Conservation (phyloP, 35 echinoderm and acorn worm species). For the Heliocidaris erythrogramma region DNA sequence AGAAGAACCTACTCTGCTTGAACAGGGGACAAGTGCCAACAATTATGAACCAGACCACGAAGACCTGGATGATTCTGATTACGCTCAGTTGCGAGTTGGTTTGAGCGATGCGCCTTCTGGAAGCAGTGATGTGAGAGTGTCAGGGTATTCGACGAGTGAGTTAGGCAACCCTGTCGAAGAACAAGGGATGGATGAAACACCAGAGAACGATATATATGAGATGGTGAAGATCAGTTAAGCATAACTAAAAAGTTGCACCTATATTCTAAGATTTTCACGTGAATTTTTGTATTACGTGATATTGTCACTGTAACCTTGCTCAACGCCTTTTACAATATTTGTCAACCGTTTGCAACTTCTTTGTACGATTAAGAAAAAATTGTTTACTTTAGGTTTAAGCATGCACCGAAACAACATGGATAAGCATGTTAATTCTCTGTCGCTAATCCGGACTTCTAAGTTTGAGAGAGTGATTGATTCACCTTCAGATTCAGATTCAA, state of each 20-base stretch:
- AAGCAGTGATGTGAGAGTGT: background rate
- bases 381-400: too few species aligned
- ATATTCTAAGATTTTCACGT: too few species aligned
- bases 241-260: background rate
- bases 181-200: background rate
- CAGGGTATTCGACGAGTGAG: background rate
- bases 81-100: background rate
- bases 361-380: too few species aligned
- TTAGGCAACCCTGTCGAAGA: background rate
- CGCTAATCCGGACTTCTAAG: too few species aligned
- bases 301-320: too few species aligned
- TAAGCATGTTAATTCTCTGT: too few species aligned
- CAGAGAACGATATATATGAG: background rate
- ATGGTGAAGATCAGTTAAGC: background rate
- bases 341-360: too few species aligned
- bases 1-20: background rate
- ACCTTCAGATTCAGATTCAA: too few species aligned
- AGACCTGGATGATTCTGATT: background rate
- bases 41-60: background rate
- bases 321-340: too few species aligned
- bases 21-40: background rate
- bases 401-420: too few species aligned
- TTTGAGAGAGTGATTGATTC: too few species aligned
- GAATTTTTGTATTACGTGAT: too few species aligned
- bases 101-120: background rate